A percentile compares a stretch with the other conserved stretches of the same genome.
Conservation (phyloP, 2,113 vertebrate species). For the Epinephelus fuscoguttatus region DNA sequence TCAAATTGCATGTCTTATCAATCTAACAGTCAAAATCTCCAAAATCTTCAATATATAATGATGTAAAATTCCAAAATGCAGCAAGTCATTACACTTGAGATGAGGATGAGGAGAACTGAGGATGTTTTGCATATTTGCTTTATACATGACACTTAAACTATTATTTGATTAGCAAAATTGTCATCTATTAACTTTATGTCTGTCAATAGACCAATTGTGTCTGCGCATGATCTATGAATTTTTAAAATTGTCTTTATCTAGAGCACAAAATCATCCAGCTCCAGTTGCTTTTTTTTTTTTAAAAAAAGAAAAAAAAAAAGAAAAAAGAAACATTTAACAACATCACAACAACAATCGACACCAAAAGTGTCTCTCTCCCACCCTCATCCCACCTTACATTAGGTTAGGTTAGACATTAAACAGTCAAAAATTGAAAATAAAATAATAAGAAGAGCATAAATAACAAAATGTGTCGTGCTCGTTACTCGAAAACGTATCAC, state of each 20-base stretch:
- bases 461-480: background rate
- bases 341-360: background rate
- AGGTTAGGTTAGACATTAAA: background rate
- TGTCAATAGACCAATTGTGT: background rate
- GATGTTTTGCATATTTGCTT: background rate
- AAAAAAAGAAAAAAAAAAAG: too few relatives aligned
- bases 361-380: background rate
- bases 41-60: background rate
- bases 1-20: background rate
- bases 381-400: background rate
- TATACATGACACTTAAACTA: background rate
- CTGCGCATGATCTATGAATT: background rate
- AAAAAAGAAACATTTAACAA: background rate
- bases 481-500: too few relatives aligned
- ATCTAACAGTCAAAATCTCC: background rate
- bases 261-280: background rate
- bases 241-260: background rate
- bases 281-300: background rate
- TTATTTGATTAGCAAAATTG: background rate
- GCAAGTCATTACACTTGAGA: background rate
- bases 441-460: background rate
- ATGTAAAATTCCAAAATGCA: background rate
- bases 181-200: background rate
- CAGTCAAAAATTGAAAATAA: background rate
- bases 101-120: background rate